Evolutionary conservation across 2,113 vertebrate genomes (phyloP).

Genomic region (Apodemus speciosus): DNA sequence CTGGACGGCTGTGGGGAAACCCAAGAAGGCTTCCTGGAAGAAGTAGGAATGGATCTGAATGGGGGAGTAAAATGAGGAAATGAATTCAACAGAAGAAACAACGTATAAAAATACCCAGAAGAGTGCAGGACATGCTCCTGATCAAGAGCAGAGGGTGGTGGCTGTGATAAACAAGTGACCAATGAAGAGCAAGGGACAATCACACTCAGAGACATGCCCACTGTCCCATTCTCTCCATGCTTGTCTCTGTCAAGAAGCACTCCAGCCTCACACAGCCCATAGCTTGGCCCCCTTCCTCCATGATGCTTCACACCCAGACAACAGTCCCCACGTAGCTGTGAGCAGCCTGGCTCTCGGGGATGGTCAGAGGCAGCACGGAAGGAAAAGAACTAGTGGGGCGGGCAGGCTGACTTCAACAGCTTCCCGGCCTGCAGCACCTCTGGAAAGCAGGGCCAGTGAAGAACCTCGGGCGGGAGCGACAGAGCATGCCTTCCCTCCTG

Average conservation of each 20-base stretch:
- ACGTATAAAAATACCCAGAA: rapidly evolving
- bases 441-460: not conserved
- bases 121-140: rapidly evolving
- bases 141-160: not conserved
- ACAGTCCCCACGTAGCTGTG: too few species aligned
- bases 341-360: not conserved
- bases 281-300: not conserved
- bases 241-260: not conserved
- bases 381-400: rapidly evolving
- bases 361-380: rapidly evolving
- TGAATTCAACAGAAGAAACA: rapidly evolving
- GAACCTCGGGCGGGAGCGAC: not conserved
- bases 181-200: rapidly evolving
- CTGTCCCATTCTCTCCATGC: not conserved
- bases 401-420: not conserved
- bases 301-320: not conserved
- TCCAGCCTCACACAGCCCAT: not conserved
- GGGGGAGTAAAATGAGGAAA: not conserved
- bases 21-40: not conserved
- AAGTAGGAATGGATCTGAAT: not conserved
- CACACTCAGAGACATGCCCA: rapidly evolving
- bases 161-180: not conserved
- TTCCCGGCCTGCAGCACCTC: not conserved
- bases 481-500: not conserved
- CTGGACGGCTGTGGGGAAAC: not conserved